phyloP scores from a whole-genome alignment of 2,113 vertebrate genomes.

The Fregata magnificens region DNA sequence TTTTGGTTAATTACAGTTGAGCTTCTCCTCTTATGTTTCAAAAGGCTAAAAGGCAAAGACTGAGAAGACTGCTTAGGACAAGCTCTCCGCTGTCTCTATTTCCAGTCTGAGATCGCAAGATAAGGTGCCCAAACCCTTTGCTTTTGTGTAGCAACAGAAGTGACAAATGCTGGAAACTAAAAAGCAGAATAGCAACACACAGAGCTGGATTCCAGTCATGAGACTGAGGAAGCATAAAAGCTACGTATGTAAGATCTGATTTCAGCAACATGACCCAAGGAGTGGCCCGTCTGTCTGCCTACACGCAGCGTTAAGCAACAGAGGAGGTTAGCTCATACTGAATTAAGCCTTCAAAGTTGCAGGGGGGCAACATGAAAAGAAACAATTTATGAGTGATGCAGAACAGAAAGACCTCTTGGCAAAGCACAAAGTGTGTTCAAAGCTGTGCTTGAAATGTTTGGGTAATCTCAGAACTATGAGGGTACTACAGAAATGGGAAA shows the following conservation, averaged over 20 bases:
- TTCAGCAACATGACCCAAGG: conserved; percentile 10
- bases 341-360: not conserved
- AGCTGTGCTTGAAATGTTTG: accelerated
- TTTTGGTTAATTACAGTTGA: not conserved
- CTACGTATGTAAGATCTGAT: not conserved
- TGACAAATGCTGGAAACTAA: not conserved
- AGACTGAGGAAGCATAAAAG: not conserved
- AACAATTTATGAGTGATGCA: not conserved
- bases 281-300: not conserved
- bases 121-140: not conserved
- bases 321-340: not conserved
- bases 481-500: not conserved
- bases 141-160: not conserved
- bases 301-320: not conserved
- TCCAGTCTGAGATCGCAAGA: not conserved
- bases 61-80: not conserved
- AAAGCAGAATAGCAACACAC: not conserved
- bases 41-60: not conserved
- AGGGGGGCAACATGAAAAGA: not conserved
- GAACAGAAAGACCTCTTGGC: not conserved
- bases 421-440: not conserved
- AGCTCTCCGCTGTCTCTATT: accelerated
- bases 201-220: not conserved
- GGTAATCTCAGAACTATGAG: not conserved
- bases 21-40: not conserved